Conservation (phyloP, 2,888 invertebrate genomes). For the Tineola bisselliella region DNA sequence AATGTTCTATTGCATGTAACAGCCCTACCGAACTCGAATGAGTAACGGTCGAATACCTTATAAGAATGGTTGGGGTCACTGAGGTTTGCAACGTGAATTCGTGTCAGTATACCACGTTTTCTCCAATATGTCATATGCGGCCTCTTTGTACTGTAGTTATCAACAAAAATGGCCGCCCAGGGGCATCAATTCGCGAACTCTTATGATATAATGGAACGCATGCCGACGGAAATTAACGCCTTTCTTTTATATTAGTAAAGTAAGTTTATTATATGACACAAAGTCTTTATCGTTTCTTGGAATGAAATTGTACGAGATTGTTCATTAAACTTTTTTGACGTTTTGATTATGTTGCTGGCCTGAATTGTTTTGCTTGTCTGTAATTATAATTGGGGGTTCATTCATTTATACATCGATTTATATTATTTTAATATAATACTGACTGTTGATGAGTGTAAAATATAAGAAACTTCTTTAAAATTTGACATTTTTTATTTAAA, state of each 20-base stretch:
- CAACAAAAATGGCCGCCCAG: slow-evolving; percentile 18
- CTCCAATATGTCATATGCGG: slow-evolving; percentile 50
- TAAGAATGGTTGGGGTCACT: slow-evolving; percentile 55
- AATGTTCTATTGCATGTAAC: slow-evolving; percentile 19
- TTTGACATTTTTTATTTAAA: too few species aligned
- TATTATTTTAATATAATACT: too few species aligned
- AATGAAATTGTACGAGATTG: not conserved
- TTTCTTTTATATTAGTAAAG: slow-evolving; percentile 1
- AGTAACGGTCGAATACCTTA: slow-evolving; percentile 57
- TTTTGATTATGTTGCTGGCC: not conserved
- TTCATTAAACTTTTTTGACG: not conserved
- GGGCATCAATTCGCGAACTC: slow-evolving; percentile 16
- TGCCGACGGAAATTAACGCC: slow-evolving; percentile 7
- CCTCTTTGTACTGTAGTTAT: slow-evolving; percentile 31
- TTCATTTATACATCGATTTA: too few species aligned
- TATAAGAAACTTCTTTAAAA: too few species aligned
- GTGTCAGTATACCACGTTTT: slow-evolving; percentile 58
- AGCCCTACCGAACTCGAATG: slow-evolving; percentile 42
- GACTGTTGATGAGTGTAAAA: too few species aligned
- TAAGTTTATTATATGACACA: not conserved
- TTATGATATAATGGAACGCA: slow-evolving; percentile 25
- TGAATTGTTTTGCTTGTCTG: not conserved
- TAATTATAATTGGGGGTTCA: too few species aligned
- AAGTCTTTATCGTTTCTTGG: not conserved
- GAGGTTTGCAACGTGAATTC: slow-evolving; percentile 51